Base-by-base conservation (phyloP, 2,113 vertebrate species). In the Rhinoderma darwinii region DNA sequence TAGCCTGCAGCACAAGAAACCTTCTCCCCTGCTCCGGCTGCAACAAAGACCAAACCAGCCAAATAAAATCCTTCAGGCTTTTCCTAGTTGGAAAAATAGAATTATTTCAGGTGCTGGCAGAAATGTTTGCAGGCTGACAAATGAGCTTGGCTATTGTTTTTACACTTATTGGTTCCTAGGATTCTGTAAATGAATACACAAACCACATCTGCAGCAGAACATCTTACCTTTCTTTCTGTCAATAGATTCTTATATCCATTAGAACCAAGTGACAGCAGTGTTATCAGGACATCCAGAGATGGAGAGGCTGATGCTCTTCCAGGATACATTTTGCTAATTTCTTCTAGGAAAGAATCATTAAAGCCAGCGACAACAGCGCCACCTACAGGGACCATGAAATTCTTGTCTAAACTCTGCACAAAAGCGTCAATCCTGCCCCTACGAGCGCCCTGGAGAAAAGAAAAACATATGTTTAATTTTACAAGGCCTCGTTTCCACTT, bases 321-420 rank as follows among this genome's bases (percentile, higher is more conserved):
- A 91, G 98, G 98, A 89, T 99, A 99, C 95, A 96, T 99, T 93
- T 96, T 94, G 92, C 97, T 99, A 89, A 99, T 98, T 90, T 99
- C 98, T 89, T 97, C 93, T 88, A 99, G 91, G 90, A 99, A 98
- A 87, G 93, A 88, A 54, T 96, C 96, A 59, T 93, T 93, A 91
- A 99, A 99, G 78, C 98, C 98, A 93, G 98, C 98, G 88, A 99
- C 97, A 89, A 99, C 92, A 92, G 98, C 98, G 44, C 98, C 98
- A 93, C 98, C 98, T 95, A 99, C 98, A 92, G 98, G 98, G 91
- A 99, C 97, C 98, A 99, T 97, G 80, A 99, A 99, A 94, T 99
- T 99, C 93, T 99, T 99, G 93, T 99, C 98, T 94, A 99, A 91
- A 91, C 97, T 99, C 92, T 99, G 98, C n/a, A 99, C 95, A 89